phyloP scores from a whole-genome alignment of 2,113 vertebrate genomes.

The Empidonax alnorum region DNA sequence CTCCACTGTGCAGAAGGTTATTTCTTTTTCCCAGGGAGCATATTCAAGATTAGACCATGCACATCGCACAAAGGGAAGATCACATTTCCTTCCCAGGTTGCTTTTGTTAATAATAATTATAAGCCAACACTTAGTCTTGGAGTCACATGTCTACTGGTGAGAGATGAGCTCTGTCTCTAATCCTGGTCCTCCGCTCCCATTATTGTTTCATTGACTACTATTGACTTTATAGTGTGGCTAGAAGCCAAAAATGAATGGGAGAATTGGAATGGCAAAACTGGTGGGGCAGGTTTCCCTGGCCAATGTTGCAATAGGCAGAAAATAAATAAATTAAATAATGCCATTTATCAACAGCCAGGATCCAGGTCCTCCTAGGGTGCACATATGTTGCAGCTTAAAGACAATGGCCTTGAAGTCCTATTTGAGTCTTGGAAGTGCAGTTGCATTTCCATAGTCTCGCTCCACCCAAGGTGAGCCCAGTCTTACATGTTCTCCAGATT shows the following conservation, averaged over 20 bases:
- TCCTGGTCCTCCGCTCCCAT: slow-evolving; percentile 52
- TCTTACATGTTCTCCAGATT: neutral
- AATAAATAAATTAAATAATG: slow-evolving; percentile 60
- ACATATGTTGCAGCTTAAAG: neutral
- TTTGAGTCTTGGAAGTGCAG: neutral
- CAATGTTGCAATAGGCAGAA: slow-evolving; percentile 31
- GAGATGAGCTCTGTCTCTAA: slow-evolving; percentile 43
- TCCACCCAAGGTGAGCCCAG: neutral
- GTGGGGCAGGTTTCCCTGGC: slow-evolving; percentile 60
- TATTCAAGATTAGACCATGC: slow-evolving; percentile 9
- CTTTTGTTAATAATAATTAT: slow-evolving; percentile 54
- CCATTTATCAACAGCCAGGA: slow-evolving; percentile 45
- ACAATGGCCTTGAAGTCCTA: neutral
- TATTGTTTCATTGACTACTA: slow-evolving; percentile 67
- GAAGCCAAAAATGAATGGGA: slow-evolving; percentile 38
- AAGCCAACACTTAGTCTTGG: slow-evolving; percentile 37
- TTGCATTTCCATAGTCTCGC: neutral
- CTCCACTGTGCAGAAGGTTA: neutral
- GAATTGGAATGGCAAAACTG: slow-evolving; percentile 57
- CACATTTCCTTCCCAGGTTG: slow-evolving; percentile 42
- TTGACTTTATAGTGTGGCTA: slow-evolving; percentile 66
- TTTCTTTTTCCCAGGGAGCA: slow-evolving; percentile 16
- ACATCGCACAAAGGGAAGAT: slow-evolving; percentile 28
- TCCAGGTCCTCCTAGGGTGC: slow-evolving; percentile 16
- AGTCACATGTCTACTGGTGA: slow-evolving; percentile 50